phyloP scores from a whole-genome alignment of 2,113 vertebrate genomes.

The Phainopepla nitens region DNA sequence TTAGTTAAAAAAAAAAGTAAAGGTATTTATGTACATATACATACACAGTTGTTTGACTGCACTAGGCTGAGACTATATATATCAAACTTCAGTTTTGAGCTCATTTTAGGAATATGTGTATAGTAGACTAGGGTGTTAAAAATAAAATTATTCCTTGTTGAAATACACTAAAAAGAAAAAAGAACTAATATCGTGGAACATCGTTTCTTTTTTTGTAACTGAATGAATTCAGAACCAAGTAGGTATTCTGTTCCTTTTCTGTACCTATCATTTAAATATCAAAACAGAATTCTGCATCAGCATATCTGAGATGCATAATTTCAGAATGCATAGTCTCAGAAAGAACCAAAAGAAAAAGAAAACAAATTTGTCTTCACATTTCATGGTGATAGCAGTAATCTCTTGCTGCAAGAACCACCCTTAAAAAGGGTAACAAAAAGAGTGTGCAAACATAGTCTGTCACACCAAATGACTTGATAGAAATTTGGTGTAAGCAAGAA shows the following conservation, averaged over 20 bases:
- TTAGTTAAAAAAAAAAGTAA: neutral
- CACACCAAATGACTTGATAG: neutral
- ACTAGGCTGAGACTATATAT: neutral
- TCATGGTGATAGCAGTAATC: neutral
- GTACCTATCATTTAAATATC: neutral
- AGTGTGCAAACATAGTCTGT: neutral
- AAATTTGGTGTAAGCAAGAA: neutral
- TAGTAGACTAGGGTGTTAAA: slow-evolving; percentile 3
- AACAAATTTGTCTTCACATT: neutral
- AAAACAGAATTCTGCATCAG: slow-evolving; percentile 22
- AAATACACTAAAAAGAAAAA: neutral
- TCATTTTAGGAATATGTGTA: neutral
- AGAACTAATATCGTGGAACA: neutral
- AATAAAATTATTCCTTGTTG: neutral
- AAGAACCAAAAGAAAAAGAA: slow-evolving; percentile 9
- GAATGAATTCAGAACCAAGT: neutral
- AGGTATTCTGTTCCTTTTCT: neutral
- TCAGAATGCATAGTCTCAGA: neutral
- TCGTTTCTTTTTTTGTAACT: neutral
- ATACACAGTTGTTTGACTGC: neutral
- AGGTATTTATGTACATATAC: neutral
- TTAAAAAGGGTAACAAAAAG: neutral
- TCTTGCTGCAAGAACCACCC: slow-evolving; percentile 1
- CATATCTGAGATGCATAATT: neutral
- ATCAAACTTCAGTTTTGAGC: neutral